These are phyloP conservation scores for Hybognathus amarus DNA, from an alignment of 2,797 vertebrate genomes.

Conservation along the genomic window DNA sequence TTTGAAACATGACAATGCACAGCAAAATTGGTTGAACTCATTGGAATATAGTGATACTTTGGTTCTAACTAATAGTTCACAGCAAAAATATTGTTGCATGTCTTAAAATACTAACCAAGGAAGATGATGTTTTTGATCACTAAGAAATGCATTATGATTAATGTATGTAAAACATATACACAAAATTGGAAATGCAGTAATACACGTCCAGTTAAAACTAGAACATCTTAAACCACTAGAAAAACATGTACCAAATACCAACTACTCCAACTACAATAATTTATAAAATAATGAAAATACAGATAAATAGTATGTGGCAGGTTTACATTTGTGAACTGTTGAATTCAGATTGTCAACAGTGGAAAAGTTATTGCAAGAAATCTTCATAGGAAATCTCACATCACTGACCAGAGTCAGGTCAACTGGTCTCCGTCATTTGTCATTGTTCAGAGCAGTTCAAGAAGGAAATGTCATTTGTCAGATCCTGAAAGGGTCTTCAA, in stretches of 20 bases:
- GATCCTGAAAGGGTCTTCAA: constrained; percentile 12
- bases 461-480: constrained; percentile 20
- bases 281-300: constrained; percentile 69
- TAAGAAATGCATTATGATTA: constrained; percentile 9
- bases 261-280: constrained; percentile 72
- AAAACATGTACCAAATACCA: constrained; percentile 57
- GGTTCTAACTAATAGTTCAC: not conserved
- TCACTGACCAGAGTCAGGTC: constrained; percentile 38
- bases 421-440: constrained; percentile 19
- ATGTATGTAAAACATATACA: constrained; percentile 31
- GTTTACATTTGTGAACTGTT: constrained; percentile 18
- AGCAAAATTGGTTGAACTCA: constrained; percentile 1
- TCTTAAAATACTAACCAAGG: constrained; percentile 1
- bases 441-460: constrained; percentile 37
- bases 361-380: constrained; percentile 44
- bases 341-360: constrained; percentile 37
- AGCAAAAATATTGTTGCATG: constrained; percentile 8
- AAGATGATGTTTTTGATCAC: not conserved
- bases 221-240: constrained; percentile 66
- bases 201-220: constrained; percentile 70
- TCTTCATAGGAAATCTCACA: constrained; percentile 41
- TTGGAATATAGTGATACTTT: not conserved
- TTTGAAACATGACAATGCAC: constrained; percentile 5
- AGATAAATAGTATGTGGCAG: constrained; percentile 55
- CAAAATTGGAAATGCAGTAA: constrained; percentile 56